A percentile compares a stretch with the other conserved stretches of the same genome.
Evolutionary conservation across 2,113 vertebrate genomes (phyloP).

Genomic region (Nesogale talazaci): DNA sequence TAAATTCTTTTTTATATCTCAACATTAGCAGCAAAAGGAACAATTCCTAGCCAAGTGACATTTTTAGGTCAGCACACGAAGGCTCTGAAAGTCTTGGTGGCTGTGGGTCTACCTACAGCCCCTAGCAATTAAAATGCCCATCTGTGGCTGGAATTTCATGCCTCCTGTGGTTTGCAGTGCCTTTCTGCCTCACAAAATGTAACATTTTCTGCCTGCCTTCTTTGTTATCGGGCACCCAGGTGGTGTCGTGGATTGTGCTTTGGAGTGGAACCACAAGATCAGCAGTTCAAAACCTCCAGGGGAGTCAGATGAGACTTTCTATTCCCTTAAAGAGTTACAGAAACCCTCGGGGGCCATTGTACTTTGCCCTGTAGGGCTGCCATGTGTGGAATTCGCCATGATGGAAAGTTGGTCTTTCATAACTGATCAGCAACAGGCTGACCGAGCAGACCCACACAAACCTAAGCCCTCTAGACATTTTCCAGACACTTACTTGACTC

Average conservation of each 20-base stretch:
- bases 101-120: background rate
- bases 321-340: too few relatives aligned
- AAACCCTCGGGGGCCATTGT: too few relatives aligned
- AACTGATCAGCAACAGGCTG: background rate
- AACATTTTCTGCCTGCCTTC: background rate
- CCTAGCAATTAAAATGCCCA: fast-evolving
- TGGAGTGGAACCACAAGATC: too few relatives aligned
- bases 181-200: background rate
- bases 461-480: background rate
- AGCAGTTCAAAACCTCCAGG: too few relatives aligned
- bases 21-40: conserved; percentile 24
- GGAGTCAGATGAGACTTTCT: too few relatives aligned
- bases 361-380: too few relatives aligned
- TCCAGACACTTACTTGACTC: background rate
- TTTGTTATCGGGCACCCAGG: background rate
- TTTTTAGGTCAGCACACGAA: background rate
- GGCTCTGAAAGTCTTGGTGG: background rate
- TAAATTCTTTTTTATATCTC: background rate
- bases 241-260: too few relatives aligned
- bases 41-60: background rate
- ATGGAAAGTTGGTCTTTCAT: background rate
- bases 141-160: background rate
- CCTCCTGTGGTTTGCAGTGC: background rate
- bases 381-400: too few relatives aligned
- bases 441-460: background rate